Base-by-base conservation (phyloP, 2,113 vertebrate genomes). In the Eulemur rufifrons region DNA sequence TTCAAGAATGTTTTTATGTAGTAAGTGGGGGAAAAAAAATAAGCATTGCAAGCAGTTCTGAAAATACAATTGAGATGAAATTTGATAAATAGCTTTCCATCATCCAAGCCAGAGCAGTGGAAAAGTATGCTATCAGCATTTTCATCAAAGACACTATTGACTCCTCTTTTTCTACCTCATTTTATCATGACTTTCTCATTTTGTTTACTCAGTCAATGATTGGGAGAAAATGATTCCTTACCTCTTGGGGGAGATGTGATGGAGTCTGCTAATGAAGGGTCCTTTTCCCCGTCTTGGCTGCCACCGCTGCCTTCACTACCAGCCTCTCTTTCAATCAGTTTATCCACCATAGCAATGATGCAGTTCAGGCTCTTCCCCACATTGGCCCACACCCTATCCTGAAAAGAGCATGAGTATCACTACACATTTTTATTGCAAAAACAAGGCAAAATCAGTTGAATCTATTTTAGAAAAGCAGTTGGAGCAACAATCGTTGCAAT, bases 331-430 rank as follows among this genome's bases (percentile, higher is more conserved):
- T 99, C 99, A 81, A 99, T 99, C 88, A 99, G 98, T 95, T 99
- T 99, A 94, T 99, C 99, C 98, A 99, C 99, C 99, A 99, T 99
- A 66, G 99, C 99, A 82, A 99, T 99, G 89, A 99, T 98, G 81
- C 99, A 99, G 98, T 99, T 99, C 97, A 99, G 99, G 98, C 99
- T 99, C 98, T 99, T 99, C 45, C 99, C 99, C 96, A 99, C 99
- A 7, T 98, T 99, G 97, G 99, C 99, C 99, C 99, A 99, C 95
- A 99, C 99, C 96, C 99, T 99, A 97, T 99, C 99, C 99, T 99
- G 98, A 96, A 99, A 99, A 98, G 96, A 98, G 85, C 93, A 98
- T 97, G 73, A 98, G 93, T 86, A 98, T 98, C 98, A 98, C 93
- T 96, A 97, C 18, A 95, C 6, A 8, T 88, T 91, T 97, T 71